Evolutionary conservation across 2,888 invertebrate species (phyloP).

Genomic region (Thumatha senex): DNA sequence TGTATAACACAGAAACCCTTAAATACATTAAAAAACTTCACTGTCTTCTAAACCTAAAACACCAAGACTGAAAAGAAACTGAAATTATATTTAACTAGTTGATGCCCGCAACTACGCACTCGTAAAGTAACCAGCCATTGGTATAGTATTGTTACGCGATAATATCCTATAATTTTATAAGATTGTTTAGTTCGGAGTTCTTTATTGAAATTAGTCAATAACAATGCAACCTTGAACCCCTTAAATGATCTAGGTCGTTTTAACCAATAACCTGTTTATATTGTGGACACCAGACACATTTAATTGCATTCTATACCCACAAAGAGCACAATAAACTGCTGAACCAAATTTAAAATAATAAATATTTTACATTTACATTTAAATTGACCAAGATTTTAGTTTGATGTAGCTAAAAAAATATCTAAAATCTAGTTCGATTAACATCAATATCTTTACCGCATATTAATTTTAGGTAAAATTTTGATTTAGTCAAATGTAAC

Average conservation of each 20-base stretch:
- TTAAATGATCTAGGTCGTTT: not conserved
- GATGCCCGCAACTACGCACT: no score
- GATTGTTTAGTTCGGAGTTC: no score
- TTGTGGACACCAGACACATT: not conserved
- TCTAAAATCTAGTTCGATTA: conserved; percentile 21
- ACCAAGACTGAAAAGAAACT: no score
- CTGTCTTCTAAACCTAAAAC: no score
- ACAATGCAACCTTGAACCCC: no score
- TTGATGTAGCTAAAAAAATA: conserved; percentile 35
- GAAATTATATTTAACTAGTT: no score
- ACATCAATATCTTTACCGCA: conserved; percentile 18
- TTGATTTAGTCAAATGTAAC: conserved; percentile 23
- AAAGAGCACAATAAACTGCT: conserved; percentile 7
- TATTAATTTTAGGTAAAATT: conserved; percentile 28
- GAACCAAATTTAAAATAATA: conserved; percentile 32
- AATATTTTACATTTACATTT: conserved; percentile 35
- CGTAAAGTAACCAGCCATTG: no score
- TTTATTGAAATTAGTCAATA: no score
- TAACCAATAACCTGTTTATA: not conserved
- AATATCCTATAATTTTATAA: no score
- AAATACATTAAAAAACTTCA: no score
- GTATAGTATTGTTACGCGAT: no score
- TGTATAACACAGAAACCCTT: no score
- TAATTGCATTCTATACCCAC: conserved; percentile 1
- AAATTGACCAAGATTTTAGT: conserved; percentile 27